Conservation (phyloP, 2,113 vertebrate species). For the Gobiocypris rarus region DNA sequence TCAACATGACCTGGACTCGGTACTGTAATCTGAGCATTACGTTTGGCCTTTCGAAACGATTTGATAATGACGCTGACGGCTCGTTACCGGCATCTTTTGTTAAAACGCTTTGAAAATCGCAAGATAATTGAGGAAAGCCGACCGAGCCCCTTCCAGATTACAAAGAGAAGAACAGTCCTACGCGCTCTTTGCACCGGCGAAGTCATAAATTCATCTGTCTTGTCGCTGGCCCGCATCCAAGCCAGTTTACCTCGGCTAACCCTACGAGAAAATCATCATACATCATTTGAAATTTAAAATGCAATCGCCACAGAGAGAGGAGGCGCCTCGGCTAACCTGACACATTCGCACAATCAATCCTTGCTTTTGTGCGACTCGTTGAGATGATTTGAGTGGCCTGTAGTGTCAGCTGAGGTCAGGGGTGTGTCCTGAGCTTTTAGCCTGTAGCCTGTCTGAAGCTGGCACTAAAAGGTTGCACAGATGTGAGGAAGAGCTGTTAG, state of each 20-base stretch:
- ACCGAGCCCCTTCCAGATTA: constrained; percentile 4
- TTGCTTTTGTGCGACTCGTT: constrained; percentile 4
- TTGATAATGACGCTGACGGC: constrained; percentile 47
- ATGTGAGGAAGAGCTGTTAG: constrained; percentile 52
- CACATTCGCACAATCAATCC: constrained; percentile 21
- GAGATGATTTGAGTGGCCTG: constrained; percentile 32
- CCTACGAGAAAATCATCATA: constrained; percentile 4
- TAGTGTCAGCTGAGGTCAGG: constrained; percentile 39
- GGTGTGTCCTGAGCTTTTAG: constrained; percentile 25
- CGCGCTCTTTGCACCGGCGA: neutral
- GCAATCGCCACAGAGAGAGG: constrained; percentile 28
- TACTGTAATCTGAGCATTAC: constrained; percentile 46
- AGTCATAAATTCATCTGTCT: constrained; percentile 35
- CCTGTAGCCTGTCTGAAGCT: constrained; percentile 48
- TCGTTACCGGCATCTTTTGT: constrained; percentile 24
- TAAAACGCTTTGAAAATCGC: constrained; percentile 24
- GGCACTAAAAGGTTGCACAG: constrained; percentile 53
- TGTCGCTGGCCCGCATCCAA: neutral
- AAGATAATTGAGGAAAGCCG: constrained; percentile 27
- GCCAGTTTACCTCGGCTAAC: constrained; percentile 22
- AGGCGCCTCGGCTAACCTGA: constrained; percentile 40
- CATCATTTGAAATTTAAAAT: constrained; percentile 43
- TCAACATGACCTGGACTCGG: constrained; percentile 59
- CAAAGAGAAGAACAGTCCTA: constrained; percentile 33
- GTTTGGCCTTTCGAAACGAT: constrained; percentile 45